Conservation (phyloP, 2,797 vertebrate genomes). For the Siniperca obscura region DNA sequence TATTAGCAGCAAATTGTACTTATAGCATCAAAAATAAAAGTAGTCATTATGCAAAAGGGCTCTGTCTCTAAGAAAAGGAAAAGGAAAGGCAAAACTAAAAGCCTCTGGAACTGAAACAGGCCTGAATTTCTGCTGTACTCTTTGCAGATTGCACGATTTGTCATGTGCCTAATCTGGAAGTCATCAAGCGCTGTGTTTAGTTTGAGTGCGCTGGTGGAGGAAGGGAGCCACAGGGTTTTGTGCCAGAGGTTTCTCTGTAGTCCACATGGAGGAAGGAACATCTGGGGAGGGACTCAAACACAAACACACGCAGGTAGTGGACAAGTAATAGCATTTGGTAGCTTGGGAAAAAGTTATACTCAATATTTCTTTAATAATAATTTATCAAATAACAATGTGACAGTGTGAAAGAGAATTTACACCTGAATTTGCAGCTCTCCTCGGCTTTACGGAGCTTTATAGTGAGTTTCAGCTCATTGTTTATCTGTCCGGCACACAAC, state of each 20-base stretch:
- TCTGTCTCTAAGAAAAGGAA: background rate
- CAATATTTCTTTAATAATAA: too few species aligned
- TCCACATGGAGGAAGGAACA: conserved; percentile 61
- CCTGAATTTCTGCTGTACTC: conserved; percentile 46
- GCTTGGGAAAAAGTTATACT: too few species aligned
- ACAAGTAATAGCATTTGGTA: background rate
- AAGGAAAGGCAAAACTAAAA: conserved; percentile 36
- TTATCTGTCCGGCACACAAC: too few species aligned
- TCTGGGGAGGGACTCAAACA: conserved; percentile 43
- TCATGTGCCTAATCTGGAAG: conserved; percentile 80
- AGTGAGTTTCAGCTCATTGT: background rate
- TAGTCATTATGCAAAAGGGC: too few species aligned
- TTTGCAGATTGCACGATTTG: conserved; percentile 55
- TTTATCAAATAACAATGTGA: too few species aligned
- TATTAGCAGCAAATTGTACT: too few species aligned
- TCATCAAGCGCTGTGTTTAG: conserved; percentile 72
- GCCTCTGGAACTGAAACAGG: conserved; percentile 32
- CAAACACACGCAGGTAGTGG: conserved; percentile 12
- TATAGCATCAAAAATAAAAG: too few species aligned
- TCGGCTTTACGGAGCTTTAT: too few species aligned
- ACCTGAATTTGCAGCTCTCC: too few species aligned
- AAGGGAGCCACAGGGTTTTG: conserved; percentile 50
- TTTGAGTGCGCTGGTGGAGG: conserved; percentile 58
- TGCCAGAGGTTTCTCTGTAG: conserved; percentile 58
- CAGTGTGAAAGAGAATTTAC: too few species aligned